phyloP scores from a whole-genome alignment of 2,888 invertebrate species.

The Aspidapion aeneum region DNA sequence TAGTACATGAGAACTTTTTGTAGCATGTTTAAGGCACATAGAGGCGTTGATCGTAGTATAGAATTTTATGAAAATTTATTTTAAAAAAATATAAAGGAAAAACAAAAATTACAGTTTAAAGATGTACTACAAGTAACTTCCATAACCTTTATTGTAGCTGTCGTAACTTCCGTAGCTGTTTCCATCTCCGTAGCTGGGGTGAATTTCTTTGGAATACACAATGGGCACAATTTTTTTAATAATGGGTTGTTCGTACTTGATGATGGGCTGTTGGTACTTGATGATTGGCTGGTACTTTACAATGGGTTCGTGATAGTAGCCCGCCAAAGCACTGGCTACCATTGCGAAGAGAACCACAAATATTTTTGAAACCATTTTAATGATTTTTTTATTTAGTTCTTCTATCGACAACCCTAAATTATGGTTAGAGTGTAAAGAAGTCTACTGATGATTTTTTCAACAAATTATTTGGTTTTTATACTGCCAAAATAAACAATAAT shows the following conservation, averaged over 20 bases:
- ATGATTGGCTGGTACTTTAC: background rate
- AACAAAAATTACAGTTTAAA: too few relatives aligned
- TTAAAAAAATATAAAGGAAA: too few relatives aligned
- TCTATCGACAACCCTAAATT: too few relatives aligned
- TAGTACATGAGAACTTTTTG: too few relatives aligned
- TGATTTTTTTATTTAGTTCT: background rate
- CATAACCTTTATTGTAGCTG: too few relatives aligned
- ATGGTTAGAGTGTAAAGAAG: background rate
- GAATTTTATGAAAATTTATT: too few relatives aligned
- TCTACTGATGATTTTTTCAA: background rate
- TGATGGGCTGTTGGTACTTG: background rate
- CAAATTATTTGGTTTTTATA: background rate
- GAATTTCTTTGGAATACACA: background rate
- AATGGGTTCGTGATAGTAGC: background rate
- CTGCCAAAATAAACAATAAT: background rate
- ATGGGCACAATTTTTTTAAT: background rate
- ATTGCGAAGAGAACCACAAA: slow-evolving; percentile 3
- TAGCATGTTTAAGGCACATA: too few relatives aligned
- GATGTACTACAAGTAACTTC: background rate
- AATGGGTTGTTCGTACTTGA: background rate
- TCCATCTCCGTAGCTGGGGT: background rate
- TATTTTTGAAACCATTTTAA: slow-evolving; percentile 10
- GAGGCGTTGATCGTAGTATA: too few relatives aligned
- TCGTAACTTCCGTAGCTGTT: background rate
- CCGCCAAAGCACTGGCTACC: background rate